Percentiles rank a stretch among this genome's conserved stretches.
These are phyloP conservation scores for Choloepus hoffmanni DNA, from an alignment of 2,113 vertebrate species.

Conservation along the genomic window DNA sequence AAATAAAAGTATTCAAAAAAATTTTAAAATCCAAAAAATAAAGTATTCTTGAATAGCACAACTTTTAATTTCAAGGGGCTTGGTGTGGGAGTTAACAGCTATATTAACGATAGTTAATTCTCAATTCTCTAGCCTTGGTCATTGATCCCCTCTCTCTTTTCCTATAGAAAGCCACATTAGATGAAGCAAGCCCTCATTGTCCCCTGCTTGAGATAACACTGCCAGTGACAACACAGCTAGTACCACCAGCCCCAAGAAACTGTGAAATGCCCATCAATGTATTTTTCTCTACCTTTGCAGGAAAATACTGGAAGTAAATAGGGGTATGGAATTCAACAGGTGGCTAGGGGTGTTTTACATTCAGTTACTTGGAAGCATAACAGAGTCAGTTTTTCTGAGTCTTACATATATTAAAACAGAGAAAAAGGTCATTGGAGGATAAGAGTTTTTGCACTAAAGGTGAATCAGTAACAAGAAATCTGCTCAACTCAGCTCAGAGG, in stretches of 20 bases:
- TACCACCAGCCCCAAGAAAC: not conserved
- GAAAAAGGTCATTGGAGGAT: slow-evolving; percentile 47
- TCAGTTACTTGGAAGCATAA: slow-evolving; percentile 66
- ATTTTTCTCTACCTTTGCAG: slow-evolving; percentile 25
- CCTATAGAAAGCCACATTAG: slow-evolving; percentile 7
- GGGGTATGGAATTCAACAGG: slow-evolving; percentile 21
- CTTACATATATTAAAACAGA: not conserved
- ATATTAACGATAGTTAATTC: not conserved
- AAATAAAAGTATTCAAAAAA: slow-evolving; percentile 45
- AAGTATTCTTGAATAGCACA: not conserved
- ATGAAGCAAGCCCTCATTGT: not conserved
- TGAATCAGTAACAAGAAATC: slow-evolving; percentile 46
- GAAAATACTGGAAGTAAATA: slow-evolving; percentile 14
- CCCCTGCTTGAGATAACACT: not conserved
- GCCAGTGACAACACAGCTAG: not conserved
- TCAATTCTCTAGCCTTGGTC: not conserved
- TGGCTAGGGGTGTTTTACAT: slow-evolving; percentile 10
- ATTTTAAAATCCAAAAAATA: no score
- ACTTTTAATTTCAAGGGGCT: not conserved
- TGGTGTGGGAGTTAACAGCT: not conserved
- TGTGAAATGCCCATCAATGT: slow-evolving; percentile 29
- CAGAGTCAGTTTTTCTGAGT: not conserved
- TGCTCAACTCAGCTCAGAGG: slow-evolving; percentile 39
- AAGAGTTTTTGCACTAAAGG: slow-evolving; percentile 54
- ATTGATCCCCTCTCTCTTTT: slow-evolving; percentile 1